phyloP scores from a whole-genome alignment of 2,797 vertebrate genomes.

The Erethizon dorsatum region DNA sequence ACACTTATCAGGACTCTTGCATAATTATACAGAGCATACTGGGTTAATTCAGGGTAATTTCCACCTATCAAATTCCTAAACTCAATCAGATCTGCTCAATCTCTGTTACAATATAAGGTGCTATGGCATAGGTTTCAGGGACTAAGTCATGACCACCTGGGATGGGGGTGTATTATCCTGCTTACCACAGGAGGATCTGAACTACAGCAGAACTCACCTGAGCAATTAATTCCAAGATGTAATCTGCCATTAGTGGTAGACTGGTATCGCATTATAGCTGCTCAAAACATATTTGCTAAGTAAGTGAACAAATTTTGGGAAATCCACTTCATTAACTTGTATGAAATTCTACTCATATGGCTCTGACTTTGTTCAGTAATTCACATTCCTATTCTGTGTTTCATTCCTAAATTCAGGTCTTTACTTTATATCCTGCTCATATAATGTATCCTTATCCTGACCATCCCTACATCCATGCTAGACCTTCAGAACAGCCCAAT shows the following conservation, averaged over 20 bases:
- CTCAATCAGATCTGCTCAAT: neutral
- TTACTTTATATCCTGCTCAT: neutral
- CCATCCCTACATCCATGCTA: no score
- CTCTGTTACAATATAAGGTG: no score
- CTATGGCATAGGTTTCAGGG: neutral
- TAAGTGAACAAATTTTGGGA: neutral
- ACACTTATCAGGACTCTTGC: neutral
- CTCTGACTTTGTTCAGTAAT: neutral
- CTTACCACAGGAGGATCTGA: neutral
- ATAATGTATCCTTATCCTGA: neutral
- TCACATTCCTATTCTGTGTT: neutral
- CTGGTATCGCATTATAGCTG: neutral
- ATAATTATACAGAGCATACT: neutral
- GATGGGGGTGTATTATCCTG: neutral
- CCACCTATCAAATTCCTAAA: neutral
- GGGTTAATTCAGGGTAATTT: neutral
- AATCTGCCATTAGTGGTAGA: neutral
- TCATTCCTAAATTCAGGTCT: neutral
- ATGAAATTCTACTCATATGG: neutral
- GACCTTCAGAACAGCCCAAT: neutral
- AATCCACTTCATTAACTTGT: neutral
- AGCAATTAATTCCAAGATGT: neutral
- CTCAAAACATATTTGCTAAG: neutral
- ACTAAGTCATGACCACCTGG: neutral
- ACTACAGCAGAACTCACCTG: neutral